Evolutionary conservation across 2,113 vertebrate species (phyloP), one percentile per base, ranked within the genome.

Genomic region (Myotis yumanensis): DNA sequence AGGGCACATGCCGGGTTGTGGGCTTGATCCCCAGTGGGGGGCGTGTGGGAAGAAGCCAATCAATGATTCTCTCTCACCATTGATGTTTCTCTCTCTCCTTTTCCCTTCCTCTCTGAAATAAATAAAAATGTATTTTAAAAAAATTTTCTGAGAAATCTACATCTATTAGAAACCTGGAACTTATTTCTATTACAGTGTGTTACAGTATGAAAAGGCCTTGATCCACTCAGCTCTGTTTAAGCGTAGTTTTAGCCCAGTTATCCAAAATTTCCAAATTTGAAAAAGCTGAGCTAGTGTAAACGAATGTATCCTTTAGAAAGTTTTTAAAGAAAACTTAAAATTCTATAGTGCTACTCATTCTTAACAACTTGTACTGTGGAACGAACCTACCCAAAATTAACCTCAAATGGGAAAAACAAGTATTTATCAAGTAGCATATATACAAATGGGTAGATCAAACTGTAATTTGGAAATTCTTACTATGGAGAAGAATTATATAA

Each of bases 391-490:
- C 30, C 66, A 89, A 91, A 94, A 86, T 54, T 79, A 85, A 91
- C 62, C 18, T 86, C 59, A 16, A 72, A 52, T 30, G 48, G n/a
- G 52, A 76, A 93, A 95, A 88, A 54, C 18, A 64, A 96, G n/a
- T 51, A 81, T 54, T 71, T 88, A 88, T 83, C 75, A 69, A 87
- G 82, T 95, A 90, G 80, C 18, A 80, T 71, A 84, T 43, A 72
- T 16, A 76, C 25, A 43, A 88, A 85, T 30, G 73, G 46, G 43
- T 81, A 89, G 83, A 76, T 86, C 46, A 86, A 69, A 86, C 37
- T 48, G 35, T 48, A 86, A 90, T 32, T 72, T 79, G 59, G 62
- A 93, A 97, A 86, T 79, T 90, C 89, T 94, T 86, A 79, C 28
- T 68, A 71, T 22, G 46, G 32, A 92, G 48, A 79, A 5, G 28